phyloP scores from a whole-genome alignment of 2,797 vertebrate genomes.

The Scarus forsteni region DNA sequence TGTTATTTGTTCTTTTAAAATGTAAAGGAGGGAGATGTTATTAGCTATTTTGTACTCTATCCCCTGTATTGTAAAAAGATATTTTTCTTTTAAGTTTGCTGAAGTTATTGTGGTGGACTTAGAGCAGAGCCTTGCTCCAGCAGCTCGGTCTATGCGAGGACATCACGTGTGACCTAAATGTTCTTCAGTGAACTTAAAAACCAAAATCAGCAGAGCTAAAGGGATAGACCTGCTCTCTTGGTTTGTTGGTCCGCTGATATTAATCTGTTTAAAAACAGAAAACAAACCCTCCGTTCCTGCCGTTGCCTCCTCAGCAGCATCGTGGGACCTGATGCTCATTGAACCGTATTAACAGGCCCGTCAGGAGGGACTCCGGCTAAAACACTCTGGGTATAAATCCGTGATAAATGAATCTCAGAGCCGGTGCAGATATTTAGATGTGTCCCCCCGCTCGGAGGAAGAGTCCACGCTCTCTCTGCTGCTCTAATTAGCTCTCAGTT shows the following conservation, averaged over 20 bases:
- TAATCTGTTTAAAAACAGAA: neutral
- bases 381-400: constrained; percentile 31
- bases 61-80: too few species aligned
- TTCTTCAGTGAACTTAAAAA: too few species aligned
- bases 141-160: too few species aligned
- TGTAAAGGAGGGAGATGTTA: too few species aligned
- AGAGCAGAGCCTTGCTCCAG: too few species aligned
- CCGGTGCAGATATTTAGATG: constrained; percentile 27
- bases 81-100: too few species aligned
- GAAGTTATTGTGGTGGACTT: too few species aligned
- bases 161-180: too few species aligned
- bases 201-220: neutral
- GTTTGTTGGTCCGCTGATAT: constrained; percentile 3
- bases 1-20: too few species aligned
- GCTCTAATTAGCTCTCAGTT: constrained; percentile 56
- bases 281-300: constrained; percentile 5
- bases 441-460: constrained; percentile 11
- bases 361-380: constrained; percentile 39
- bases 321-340: constrained; percentile 43
- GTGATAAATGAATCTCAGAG: constrained; percentile 47
- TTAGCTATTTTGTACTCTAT: too few species aligned
- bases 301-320: constrained; percentile 15
- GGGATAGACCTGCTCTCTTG: neutral
- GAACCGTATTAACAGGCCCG: constrained; percentile 51
- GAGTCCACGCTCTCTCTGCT: constrained; percentile 18